Base-by-base conservation (phyloP, 1,140 invertebrate species). In the Anastrepha ludens region DNA sequence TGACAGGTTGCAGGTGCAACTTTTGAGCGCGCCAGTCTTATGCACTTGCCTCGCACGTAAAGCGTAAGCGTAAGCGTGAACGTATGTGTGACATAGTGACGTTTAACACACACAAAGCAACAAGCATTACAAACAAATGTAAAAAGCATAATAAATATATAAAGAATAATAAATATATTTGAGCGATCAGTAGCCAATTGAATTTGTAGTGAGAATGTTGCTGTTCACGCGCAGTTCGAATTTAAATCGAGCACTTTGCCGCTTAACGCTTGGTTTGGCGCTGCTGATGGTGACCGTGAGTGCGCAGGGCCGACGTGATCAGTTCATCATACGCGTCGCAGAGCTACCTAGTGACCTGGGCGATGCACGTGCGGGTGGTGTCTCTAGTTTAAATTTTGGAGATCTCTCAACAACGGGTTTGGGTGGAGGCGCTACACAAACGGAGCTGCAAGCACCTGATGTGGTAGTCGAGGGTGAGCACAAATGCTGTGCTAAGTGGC, bases 311-410 rank as follows among this genome's bases (percentile, higher is more conserved):
- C 74, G 44, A 81, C 44, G 47, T 58, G 74, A 58, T 20, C 47
- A 81, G 47, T 81, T 81, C 74, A 81, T 81, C 44, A 81, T 81
- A 81, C 47, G 74, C 74, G 74, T 81, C 17, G 74, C 74, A n/a
- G 74, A 81, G 15, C n/a, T 29, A 55, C 74, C 74, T 17, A 81
- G 44, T 29, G 74, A 81, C 47, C 41, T 81, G 74, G n/a, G 47
- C n/a, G 50, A 50, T 55, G 74, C 74, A 55, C 7, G 11, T 20
- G 50, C 47, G 74, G 44, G 17, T 3, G 47, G n/a, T 55, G 74
- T 9, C 1, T 58, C 55, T n/a, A 81, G n/a, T 29, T 81, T 81
- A 0, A 74, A 74, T 74, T 74, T 74, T n/a, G 67, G 4, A 17
- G 47, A 81, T 55, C 41, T 81, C 4, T 9, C 41, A 7, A 78